These are phyloP conservation scores for Lasioglossum malachurum DNA, from an alignment of 2,888 invertebrate species.

Conservation along the genomic window DNA sequence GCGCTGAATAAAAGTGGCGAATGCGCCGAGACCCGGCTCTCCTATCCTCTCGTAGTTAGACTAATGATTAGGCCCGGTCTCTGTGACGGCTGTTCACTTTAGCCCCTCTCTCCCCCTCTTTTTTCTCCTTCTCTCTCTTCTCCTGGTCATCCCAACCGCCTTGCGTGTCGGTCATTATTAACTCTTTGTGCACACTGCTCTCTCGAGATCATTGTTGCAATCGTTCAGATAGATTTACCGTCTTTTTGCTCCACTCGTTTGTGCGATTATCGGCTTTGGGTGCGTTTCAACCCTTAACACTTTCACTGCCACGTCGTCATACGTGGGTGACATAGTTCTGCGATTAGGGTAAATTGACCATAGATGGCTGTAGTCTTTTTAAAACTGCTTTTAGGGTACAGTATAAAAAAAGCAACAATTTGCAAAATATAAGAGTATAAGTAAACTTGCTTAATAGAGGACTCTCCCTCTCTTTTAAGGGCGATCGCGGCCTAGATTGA, in stretches of 20 bases:
- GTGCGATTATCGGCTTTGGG: no score
- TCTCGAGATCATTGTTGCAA: not conserved
- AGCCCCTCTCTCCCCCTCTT: conserved; percentile 3
- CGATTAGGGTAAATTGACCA: no score
- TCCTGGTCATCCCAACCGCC: not conserved
- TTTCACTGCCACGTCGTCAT: not conserved
- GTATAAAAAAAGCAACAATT: no score
- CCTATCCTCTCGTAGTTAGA: conserved; percentile 47
- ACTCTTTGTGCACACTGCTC: not conserved
- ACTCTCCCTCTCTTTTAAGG: no score
- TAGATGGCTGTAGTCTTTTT: no score
- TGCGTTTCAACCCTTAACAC: no score
- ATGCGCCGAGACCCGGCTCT: conserved; percentile 48
- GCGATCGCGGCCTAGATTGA: no score
- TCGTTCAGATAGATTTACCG: not conserved
- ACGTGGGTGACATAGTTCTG: no score
- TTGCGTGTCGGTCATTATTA: not conserved
- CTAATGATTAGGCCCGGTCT: conserved; percentile 56
- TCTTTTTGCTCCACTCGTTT: not conserved
- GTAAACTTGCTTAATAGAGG: not conserved
- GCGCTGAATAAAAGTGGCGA: conserved; percentile 59
- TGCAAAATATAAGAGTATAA: not conserved
- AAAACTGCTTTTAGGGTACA: no score
- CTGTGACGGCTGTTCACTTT: conserved; percentile 51
- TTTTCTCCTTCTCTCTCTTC: not conserved